Evolutionary conservation across 2,113 vertebrate species (phyloP), one percentile per base, ranked within the genome.

Genomic region (Pongo abelii): DNA sequence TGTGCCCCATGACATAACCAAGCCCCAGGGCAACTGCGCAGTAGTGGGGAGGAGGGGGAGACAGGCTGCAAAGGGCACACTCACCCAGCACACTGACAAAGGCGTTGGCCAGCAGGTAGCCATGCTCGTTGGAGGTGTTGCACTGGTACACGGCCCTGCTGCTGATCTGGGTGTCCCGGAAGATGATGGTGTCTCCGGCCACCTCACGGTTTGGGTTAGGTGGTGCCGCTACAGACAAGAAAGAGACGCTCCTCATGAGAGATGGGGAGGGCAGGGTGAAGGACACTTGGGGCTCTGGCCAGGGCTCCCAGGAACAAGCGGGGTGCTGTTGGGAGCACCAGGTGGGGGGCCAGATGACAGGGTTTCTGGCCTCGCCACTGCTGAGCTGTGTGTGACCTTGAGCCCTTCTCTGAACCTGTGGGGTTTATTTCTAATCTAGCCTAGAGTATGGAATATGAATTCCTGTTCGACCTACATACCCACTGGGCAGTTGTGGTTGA

Each of bases 101-200:
- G 94, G 99, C 99, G 0, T 99, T 99, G 98, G 99, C 99, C 78
- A 99, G 98, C 93, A 99, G 98, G 97, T 99, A 99, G 70, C 99
- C 99, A 0, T 99, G 99, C 95, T 99, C 99, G 1, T 99, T 99
- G 96, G 99, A 99, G 0, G 99, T 99, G 14, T 99, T 99, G 98
- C 99, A 99, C 85, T 99, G 99, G 97, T 99, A 99, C 43, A 99
- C 99, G 0, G 99, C 99, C 0, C 99, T 99, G 98, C 99, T 99
- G 89, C 99, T 99, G 3, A 99, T 99, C 98, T 99, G 99, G 38
- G 99, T 99, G 0, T 99, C 99, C 17, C 99, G 99, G 97, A 99
- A 99, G 59, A 99, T 99, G 87, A 99, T 99, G 64, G 99, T 99
- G 98, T 99, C 99, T 0, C 99, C 99, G 0, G 98, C 93, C 88